phyloP scores from a whole-genome alignment of 2,113 vertebrate species.

The Psittacara wagleri region DNA sequence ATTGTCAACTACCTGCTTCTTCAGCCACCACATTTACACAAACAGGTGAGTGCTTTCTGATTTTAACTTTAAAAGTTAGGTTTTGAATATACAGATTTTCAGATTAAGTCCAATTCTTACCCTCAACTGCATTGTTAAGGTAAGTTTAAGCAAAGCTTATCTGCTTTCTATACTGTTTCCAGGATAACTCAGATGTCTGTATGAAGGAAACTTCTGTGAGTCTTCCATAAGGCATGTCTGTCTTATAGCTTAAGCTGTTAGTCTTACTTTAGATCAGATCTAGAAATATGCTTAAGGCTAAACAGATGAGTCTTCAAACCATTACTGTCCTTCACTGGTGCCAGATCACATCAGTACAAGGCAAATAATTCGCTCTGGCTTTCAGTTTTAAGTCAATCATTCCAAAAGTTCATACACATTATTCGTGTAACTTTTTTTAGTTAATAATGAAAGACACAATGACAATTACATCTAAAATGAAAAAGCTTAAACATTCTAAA shows the following conservation, averaged over 20 bases:
- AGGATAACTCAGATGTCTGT: not conserved
- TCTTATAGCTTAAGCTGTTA: not conserved
- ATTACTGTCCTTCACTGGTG: not conserved
- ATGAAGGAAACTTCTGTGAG: not conserved
- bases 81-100: not conserved
- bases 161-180: not conserved
- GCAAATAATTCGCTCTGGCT: slow-evolving; percentile 17
- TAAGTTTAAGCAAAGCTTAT: not conserved
- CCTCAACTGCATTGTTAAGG: not conserved
- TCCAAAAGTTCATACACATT: slow-evolving; percentile 10
- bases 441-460: slow-evolving; percentile 46
- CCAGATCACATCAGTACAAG: not conserved
- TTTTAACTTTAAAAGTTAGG: not conserved
- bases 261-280: not conserved
- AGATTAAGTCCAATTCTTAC: not conserved
- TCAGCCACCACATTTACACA: not conserved
- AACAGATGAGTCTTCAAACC: slow-evolving; percentile 1
- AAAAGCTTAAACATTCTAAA: slow-evolving; percentile 29
- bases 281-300: not conserved
- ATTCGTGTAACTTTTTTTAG: not conserved
- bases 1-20: not conserved
- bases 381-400: slow-evolving; percentile 35
- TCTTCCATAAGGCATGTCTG: not conserved
- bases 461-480: slow-evolving; percentile 37
- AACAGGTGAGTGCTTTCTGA: not conserved